Conservation (phyloP, 1,140 invertebrate species). For the Drosophila watanabei region DNA sequence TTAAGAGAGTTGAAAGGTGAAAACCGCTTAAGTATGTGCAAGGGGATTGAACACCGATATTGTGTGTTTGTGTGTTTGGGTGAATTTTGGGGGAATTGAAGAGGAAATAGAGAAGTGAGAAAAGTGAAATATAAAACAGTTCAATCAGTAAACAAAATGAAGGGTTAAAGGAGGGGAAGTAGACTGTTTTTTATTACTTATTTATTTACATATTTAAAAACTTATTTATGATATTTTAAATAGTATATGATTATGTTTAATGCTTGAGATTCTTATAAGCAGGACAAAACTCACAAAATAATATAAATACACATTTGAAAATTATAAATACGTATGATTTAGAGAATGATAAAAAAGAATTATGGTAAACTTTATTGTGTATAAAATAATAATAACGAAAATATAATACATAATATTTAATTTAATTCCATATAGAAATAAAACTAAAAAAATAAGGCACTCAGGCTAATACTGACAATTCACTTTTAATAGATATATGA, state of each 20-base stretch:
- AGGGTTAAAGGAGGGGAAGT: no score
- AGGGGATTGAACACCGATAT: slow-evolving; percentile 10
- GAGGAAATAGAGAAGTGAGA: background rate
- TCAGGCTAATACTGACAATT: no score
- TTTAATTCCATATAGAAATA: no score
- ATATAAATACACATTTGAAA: background rate
- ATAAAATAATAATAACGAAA: background rate
- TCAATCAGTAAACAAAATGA: background rate
- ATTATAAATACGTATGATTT: background rate
- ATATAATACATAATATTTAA: no score
- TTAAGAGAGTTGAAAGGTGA: slow-evolving; percentile 6
- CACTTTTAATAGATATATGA: no score
- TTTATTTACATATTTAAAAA: no score
- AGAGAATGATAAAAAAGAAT: background rate
- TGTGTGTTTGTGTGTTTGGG: background rate
- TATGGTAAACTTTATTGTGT: background rate
- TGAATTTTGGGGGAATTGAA: slow-evolving; percentile 1
- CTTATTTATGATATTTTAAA: background rate
- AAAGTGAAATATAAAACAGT: background rate
- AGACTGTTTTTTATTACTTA: background rate
- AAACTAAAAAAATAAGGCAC: no score
- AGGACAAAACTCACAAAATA: background rate
- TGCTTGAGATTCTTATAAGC: background rate
- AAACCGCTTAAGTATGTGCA: slow-evolving; percentile 26
- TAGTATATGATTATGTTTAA: no score